phyloP scores from a whole-genome alignment of 2,888 invertebrate species.

The Spialia ferax region DNA sequence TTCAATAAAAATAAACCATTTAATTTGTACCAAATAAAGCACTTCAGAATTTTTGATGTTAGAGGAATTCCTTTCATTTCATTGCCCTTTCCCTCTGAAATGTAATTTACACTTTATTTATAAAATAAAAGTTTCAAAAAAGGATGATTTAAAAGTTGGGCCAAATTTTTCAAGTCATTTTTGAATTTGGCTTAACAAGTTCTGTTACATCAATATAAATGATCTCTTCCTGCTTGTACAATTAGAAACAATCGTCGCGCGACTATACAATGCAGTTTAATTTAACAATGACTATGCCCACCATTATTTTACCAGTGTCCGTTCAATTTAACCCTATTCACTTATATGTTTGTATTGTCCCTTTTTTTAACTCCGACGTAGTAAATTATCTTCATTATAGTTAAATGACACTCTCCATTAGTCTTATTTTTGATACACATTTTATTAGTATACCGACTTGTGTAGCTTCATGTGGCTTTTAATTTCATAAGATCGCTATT shows the following conservation, averaged over 20 bases:
- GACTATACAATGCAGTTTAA: slow-evolving; percentile 1
- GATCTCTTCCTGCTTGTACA: slow-evolving; percentile 15
- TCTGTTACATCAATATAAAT: slow-evolving; percentile 17
- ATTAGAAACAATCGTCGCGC: slow-evolving; percentile 20
- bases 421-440: background rate
- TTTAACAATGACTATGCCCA: slow-evolving; percentile 13
- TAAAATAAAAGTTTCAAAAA: too few relatives aligned
- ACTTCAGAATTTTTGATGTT: too few relatives aligned
- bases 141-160: too few relatives aligned
- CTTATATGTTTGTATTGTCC: background rate
- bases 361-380: background rate
- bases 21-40: too few relatives aligned
- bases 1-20: too few relatives aligned
- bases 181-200: background rate
- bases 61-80: too few relatives aligned
- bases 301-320: slow-evolving; percentile 17
- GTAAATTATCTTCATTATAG: background rate
- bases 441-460: background rate
- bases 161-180: too few relatives aligned
- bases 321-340: slow-evolving; percentile 3
- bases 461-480: too few relatives aligned
- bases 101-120: too few relatives aligned
- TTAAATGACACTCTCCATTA: background rate
- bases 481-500: too few relatives aligned
- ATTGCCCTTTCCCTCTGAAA: too few relatives aligned